Percentiles rank a stretch among this genome's conserved stretches.
phyloP scores from a whole-genome alignment of 2,113 vertebrate species.

The Carettochelys insculpta region DNA sequence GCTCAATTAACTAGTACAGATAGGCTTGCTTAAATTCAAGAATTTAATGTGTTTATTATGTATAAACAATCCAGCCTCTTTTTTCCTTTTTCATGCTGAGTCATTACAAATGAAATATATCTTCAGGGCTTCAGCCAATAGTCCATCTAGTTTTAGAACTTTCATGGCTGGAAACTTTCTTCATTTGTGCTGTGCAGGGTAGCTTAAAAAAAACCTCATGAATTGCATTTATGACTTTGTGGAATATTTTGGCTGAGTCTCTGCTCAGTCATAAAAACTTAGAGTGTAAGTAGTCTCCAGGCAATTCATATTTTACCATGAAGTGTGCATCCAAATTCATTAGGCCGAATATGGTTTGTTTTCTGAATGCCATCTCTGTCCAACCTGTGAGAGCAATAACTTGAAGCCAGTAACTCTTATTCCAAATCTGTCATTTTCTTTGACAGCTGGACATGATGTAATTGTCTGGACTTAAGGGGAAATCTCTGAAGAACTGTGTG shows the following conservation, averaged over 20 bases:
- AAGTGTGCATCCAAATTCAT: neutral
- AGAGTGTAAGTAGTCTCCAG: neutral
- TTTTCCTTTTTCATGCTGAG: neutral
- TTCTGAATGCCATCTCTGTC: neutral
- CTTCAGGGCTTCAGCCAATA: conserved; percentile 16
- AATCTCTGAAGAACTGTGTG: neutral
- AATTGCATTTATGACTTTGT: neutral
- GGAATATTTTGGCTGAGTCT: neutral
- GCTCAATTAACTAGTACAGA: conserved; percentile 35
- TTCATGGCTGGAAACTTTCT: neutral
- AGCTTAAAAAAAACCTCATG: neutral
- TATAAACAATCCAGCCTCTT: conserved; percentile 21
- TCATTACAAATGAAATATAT: conserved; percentile 23
- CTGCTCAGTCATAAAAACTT: neutral
- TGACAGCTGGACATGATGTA: conserved; percentile 95
- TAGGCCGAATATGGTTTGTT: neutral
- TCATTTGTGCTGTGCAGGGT: neutral
- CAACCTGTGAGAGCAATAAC: neutral
- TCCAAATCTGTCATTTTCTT: conserved; percentile 58
- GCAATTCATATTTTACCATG: neutral
- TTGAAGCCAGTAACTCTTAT: neutral
- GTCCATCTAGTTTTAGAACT: neutral
- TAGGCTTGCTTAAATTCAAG: conserved; percentile 6
- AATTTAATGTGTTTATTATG: neutral
- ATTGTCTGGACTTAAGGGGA: neutral